Evolutionary conservation across 2,888 invertebrate species (phyloP), one percentile per base, ranked within the genome.

Genomic region (Tipula lateralis): DNA sequence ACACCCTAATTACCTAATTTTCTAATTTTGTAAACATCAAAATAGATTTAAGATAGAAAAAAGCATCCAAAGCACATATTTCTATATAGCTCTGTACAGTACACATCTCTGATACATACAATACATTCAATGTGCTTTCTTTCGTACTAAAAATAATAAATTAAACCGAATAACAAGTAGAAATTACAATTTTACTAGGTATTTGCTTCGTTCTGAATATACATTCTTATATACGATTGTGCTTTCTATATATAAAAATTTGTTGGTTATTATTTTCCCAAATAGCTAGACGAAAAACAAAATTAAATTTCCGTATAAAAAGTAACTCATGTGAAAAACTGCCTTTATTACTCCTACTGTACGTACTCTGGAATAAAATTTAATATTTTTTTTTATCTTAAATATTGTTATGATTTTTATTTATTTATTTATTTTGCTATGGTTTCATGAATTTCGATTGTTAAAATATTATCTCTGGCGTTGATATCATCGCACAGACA

Each of bases 381-480:
- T 12, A 66, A 66, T 66, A 24, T 66, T 66, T 66, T 66, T 66
- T 50, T 50, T 66, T 66, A 66, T 66, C 66, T 66, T 66, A 19
- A 19, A 66, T 66, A 66, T 66, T 66, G 24, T 66, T 66, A 66
- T 66, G 66, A 24, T 66, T 66, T 66, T 66, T 66, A 66, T 66
- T 66, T 50, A 50, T 39, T 66, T 50, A 50, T 39, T 39, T 44
- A 44, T 66, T 66, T 66, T 24, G 9, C 66, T 66, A 66, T 66
- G 66, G 66, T 66, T 66, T 66, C 66, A 66, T 66, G 66, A 66
- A 66, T 66, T 66, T 66, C 24, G 66, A 66, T 66, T 66, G 66
- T 66, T 66, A 66, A 66, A 66, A 66, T 66, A 66, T 66, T 66
- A 66, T 66, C 66, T 66, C 66, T 66, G 66, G 66, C 24, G 66